These are phyloP conservation scores for Decapterus maruadsi DNA, from an alignment of 2,797 vertebrate species.

Conservation along the genomic window DNA sequence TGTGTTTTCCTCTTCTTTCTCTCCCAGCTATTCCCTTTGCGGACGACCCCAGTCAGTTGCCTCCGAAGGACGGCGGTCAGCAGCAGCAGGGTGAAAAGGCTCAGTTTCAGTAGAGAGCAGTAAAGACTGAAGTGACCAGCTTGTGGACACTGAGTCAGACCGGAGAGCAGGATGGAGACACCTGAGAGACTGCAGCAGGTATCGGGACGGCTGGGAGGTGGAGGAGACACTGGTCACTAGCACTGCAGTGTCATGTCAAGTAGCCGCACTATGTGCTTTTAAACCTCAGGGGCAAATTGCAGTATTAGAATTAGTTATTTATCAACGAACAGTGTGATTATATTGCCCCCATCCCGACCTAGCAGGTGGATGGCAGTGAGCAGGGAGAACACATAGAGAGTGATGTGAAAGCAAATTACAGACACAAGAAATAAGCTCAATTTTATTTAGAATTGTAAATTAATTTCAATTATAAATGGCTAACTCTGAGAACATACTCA, in stretches of 20 bases:
- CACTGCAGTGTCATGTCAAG: slow-evolving; percentile 34
- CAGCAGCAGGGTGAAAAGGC: slow-evolving; percentile 68
- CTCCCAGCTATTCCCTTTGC: slow-evolving; percentile 85
- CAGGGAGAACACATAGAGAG: not conserved
- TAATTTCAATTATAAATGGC: too few species aligned
- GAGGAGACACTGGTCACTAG: not conserved
- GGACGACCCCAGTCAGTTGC: slow-evolving; percentile 89
- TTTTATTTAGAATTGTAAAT: too few species aligned
- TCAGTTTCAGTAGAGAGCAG: slow-evolving; percentile 80
- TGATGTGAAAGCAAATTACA: too few species aligned
- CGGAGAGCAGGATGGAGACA: slow-evolving; percentile 2
- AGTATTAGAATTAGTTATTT: slow-evolving; percentile 40
- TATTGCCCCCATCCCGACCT: too few species aligned
- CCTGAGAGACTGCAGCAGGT: slow-evolving; percentile 19
- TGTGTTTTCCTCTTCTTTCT: slow-evolving; percentile 23
- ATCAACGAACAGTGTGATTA: slow-evolving; percentile 23
- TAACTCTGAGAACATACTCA: too few species aligned
- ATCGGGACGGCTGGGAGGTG: slow-evolving; percentile 31
- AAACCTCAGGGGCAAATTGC: slow-evolving; percentile 73
- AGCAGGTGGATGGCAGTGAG: not conserved
- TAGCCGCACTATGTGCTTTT: slow-evolving; percentile 55
- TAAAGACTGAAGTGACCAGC: slow-evolving; percentile 11
- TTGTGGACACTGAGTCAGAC: slow-evolving; percentile 50
- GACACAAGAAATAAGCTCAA: too few species aligned
- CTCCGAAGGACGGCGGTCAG: slow-evolving; percentile 82